Evolutionary conservation across 2,797 vertebrate species (phyloP).

Genomic region (Hapalemur alaotrensis): DNA sequence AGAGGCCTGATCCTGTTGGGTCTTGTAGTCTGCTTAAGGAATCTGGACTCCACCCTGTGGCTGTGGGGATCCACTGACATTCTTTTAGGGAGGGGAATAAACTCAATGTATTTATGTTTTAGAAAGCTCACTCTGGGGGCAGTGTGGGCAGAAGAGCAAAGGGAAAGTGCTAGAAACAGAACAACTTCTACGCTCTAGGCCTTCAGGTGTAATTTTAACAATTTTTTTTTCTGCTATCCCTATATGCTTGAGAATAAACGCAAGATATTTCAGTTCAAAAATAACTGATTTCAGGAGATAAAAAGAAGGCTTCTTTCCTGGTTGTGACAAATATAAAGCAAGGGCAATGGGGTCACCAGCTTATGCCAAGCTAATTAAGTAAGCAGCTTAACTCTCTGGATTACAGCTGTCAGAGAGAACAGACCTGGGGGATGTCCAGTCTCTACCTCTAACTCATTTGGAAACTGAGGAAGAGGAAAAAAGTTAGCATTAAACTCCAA

Average conservation of each 20-base stretch:
- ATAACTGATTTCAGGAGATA: not conserved
- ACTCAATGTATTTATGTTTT: not conserved
- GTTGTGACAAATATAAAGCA: not conserved
- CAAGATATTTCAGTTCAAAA: constrained; percentile 24
- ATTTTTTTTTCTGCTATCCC: not conserved
- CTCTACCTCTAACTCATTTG: constrained; percentile 10
- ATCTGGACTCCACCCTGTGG: not conserved
- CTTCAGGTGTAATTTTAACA: not conserved
- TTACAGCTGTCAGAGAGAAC: not conserved
- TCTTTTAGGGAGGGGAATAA: not conserved
- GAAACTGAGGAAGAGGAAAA: not conserved
- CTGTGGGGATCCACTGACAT: not conserved
- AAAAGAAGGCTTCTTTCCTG: not conserved
- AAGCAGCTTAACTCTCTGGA: constrained; percentile 61
- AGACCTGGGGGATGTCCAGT: not conserved
- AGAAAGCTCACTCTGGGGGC: not conserved
- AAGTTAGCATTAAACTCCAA: not conserved
- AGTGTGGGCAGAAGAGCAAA: not conserved
- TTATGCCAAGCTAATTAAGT: constrained; percentile 25
- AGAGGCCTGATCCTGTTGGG: not conserved
- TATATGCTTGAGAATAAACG: constrained; percentile 7
- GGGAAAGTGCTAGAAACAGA: not conserved
- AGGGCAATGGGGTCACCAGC: constrained; percentile 49
- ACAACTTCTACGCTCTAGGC: not conserved
- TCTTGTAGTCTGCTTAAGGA: not conserved